Base-by-base conservation (phyloP, 2,113 vertebrate species). In the Apodemus sylvaticus region DNA sequence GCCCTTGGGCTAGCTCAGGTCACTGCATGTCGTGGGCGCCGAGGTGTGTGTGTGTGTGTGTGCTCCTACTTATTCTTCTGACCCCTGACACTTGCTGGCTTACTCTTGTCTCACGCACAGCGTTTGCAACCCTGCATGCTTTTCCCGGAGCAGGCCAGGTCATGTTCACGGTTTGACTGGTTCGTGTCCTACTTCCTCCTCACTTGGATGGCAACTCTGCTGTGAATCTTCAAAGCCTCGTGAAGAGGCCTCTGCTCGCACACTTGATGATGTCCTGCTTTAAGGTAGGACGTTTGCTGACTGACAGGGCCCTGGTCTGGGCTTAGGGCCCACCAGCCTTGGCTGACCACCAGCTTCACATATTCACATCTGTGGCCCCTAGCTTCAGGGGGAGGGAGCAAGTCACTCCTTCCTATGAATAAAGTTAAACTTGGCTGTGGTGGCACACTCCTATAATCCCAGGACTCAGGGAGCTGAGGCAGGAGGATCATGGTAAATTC, bases 241-340 rank as follows among this genome's bases (percentile, higher is more conserved):
- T 6, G 5, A n/a, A n/a, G 7, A 3, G n/a, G 34, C 71, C 8
- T 5, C 20, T 22, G 62, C 55, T 48, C 1, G 9, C 12, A 14
- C 7, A 3, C 14, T 53, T 42, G 2, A 2, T 0, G 9, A 6
- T 5, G 0, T 39, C 34, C 71, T 5, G 1, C 16, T 34, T 22
- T 13, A 12, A 48, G 1, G 8, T 29, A 12, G 48, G 82, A 29
- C 17, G 6, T 22, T 31, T 70, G 24, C 10, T 17, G 39, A 60
- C 12, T 36, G 66, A 5, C 17, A 55, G 36, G 66, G 31, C 66
- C 16, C 39, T 13, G 20, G 0, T 9, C 20, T 26, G 22, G 26
- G 26, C 29, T 29, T 39, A 8, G 0, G 55, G 66, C 42, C 7
- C 5, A 7, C 13, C 13, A 6, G 24, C 22, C 76, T 68, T 51